Conservation (phyloP, 1,140 invertebrate genomes). For the Cotesia vestalis region DNA sequence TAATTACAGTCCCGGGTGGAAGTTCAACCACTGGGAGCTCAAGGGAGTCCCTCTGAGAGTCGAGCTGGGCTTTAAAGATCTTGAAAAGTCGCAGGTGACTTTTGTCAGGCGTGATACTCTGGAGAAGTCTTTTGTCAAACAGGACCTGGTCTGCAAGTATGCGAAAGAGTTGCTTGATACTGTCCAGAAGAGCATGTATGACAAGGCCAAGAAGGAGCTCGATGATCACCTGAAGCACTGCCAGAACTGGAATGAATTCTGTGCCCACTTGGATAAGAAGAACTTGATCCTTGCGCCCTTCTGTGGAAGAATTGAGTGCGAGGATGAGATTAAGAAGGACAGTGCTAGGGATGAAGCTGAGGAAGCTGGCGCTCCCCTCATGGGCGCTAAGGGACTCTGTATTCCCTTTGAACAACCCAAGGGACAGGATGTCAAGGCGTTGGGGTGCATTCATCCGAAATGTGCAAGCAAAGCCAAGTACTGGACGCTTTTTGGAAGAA, state of each 20-base stretch:
- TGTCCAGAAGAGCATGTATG: constrained; percentile 85
- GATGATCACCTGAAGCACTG: constrained; percentile 76
- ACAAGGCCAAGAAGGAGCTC: constrained; percentile 82
- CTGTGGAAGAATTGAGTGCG: constrained; percentile 89
- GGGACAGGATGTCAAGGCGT: constrained; percentile 68
- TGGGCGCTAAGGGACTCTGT: constrained; percentile 98
- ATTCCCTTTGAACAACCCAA: constrained; percentile 92
- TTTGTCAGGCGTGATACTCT: constrained; percentile 89
- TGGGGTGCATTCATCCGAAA: constrained; percentile 89
- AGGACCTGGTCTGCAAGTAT: constrained; percentile 67
- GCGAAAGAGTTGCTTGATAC: constrained; percentile 77
- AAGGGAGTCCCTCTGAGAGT: constrained; percentile 97
- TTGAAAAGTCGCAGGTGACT: constrained; percentile 86
- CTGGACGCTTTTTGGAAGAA: constrained; percentile 95
- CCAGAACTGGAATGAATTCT: constrained; percentile 86
- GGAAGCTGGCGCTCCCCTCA: constrained; percentile 83
- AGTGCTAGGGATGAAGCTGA: constrained; percentile 82
- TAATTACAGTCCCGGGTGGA: constrained; percentile 99
- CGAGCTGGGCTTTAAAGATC: constrained; percentile 96
- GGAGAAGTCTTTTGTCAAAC: constrained; percentile 78
- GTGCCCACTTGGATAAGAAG: constrained; percentile 82
- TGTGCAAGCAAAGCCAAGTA: constrained; percentile 83
- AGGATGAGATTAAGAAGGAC: constrained; percentile 96
- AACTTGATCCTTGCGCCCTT: constrained; percentile 89
- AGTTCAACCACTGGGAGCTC: constrained; percentile 99